These are phyloP conservation scores for Sarcophaga bullata DNA, from an alignment of 1,140 invertebrate species.

Conservation along the genomic window DNA sequence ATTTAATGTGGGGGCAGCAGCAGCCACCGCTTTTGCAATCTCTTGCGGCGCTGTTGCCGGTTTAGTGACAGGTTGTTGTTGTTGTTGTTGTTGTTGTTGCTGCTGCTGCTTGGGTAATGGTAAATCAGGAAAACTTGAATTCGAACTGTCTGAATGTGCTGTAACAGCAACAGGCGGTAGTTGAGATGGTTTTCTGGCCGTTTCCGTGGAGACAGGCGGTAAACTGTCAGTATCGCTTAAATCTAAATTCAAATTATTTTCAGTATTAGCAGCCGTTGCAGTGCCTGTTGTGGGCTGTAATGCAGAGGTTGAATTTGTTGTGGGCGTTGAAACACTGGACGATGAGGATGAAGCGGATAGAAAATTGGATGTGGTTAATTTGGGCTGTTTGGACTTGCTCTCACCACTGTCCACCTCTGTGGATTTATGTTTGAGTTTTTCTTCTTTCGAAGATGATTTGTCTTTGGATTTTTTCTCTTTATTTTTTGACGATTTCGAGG, in stretches of 20 bases:
- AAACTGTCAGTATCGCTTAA: conserved; percentile 59
- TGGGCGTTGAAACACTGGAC: conserved; percentile 28
- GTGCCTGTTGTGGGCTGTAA: conserved; percentile 8
- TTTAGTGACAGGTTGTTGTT: neutral
- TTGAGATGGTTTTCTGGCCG: conserved; percentile 49
- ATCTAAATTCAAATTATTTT: conserved; percentile 50
- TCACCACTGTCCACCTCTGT: conserved; percentile 54
- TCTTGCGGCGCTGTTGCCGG: neutral
- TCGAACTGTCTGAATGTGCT: conserved; percentile 62
- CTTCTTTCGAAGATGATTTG: conserved; percentile 54
- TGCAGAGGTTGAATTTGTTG: neutral
- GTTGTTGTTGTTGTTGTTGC: neutral
- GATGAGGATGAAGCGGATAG: neutral
- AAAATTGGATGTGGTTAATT: neutral
- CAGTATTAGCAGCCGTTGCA: conserved; percentile 39
- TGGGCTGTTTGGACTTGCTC: conserved; percentile 43
- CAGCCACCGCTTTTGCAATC: neutral
- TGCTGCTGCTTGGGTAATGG: conserved; percentile 40
- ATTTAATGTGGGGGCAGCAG: neutral
- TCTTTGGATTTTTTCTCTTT: conserved; percentile 46
- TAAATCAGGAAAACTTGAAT: conserved; percentile 63
- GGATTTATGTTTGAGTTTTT: conserved; percentile 36
- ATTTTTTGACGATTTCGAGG: conserved; percentile 41
- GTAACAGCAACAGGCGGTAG: conserved; percentile 47
- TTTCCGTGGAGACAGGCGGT: conserved; percentile 53